Evolutionary conservation across 2,797 vertebrate genomes (phyloP), one percentile per base, ranked within the genome.

Genomic region (Acanthornis magna): DNA sequence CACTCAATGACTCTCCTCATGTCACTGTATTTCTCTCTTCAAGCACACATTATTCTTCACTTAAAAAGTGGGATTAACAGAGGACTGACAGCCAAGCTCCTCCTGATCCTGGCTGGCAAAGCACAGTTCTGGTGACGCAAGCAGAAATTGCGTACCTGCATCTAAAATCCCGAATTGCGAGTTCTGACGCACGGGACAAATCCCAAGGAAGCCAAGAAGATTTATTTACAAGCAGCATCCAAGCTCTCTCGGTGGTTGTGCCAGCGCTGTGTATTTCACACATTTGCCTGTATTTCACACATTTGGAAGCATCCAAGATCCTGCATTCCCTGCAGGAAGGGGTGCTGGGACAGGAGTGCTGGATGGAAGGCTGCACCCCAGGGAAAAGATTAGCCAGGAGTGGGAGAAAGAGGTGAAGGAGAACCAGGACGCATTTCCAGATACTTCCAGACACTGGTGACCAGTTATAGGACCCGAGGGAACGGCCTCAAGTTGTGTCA

Each of bases 231-330:
- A 50, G 48, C 10, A 10, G 22, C 13, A 15, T 13, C 18, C 14
- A 14, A 34, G 21, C 10, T 38, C 3, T 27, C 0, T 0, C 0
- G 1, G 7, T 43, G 36, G 40, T 4, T 7, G 36, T 71, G 57
- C 8, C 73, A 57, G 34, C 4, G 29, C 29, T 62, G 61, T 16
- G 8, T 5, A 7, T 38, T 72, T 60, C 47, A 55, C 48, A 36
- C 16, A 2, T 29, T 11, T 76, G 60, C n/a, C n/a, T 16, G 8
- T 5, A 7, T 38, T 72, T 60, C 47, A 55, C 48, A 36, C 16
- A 2, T 29, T 11, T 76, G 60, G 73, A 63, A 71, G 21, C 30
- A 26, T 21, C 21, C n/a, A 47, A 32, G 66, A 14, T 22, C 43
- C 26, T 29, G 29, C 25, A 43, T 12, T 7, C 23, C 32, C 36